phyloP scores from a whole-genome alignment of 2,888 invertebrate species.

The Leptarthrus brevirostris region DNA sequence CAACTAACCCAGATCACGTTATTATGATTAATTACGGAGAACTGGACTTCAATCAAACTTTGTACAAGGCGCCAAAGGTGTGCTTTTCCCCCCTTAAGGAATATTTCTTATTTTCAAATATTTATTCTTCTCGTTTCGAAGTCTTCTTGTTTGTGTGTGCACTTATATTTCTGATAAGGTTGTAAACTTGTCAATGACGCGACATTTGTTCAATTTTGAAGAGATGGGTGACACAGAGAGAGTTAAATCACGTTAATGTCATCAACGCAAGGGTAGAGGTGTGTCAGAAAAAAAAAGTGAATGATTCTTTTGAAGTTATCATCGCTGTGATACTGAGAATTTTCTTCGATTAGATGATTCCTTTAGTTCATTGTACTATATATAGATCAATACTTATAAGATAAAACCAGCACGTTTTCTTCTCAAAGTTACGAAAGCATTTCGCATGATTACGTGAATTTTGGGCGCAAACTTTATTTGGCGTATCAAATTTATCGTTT shows the following conservation, averaged over 20 bases:
- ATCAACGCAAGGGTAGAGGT: neutral
- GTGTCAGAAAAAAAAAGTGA: neutral
- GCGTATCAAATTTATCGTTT: no score
- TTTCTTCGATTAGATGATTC: neutral
- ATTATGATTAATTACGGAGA: no score
- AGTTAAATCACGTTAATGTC: neutral
- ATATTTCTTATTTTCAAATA: no score
- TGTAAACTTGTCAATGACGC: neutral
- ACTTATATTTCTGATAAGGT: neutral
- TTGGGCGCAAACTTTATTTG: no score
- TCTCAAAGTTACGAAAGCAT: no score
- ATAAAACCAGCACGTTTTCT: no score
- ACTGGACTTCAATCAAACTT: no score
- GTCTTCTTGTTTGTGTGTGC: neutral
- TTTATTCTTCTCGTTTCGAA: no score
- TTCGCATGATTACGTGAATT: no score
- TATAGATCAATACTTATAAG: neutral
- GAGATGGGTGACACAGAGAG: neutral
- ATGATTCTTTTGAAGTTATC: neutral
- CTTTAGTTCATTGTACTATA: neutral
- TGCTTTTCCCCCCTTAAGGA: no score
- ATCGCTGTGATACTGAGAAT: neutral
- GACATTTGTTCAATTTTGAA: neutral
- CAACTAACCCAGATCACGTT: no score
- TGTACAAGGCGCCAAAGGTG: no score